Conservation (phyloP, 92 coral and sea anemone genomes). For the Paramuricea clavata region DNA sequence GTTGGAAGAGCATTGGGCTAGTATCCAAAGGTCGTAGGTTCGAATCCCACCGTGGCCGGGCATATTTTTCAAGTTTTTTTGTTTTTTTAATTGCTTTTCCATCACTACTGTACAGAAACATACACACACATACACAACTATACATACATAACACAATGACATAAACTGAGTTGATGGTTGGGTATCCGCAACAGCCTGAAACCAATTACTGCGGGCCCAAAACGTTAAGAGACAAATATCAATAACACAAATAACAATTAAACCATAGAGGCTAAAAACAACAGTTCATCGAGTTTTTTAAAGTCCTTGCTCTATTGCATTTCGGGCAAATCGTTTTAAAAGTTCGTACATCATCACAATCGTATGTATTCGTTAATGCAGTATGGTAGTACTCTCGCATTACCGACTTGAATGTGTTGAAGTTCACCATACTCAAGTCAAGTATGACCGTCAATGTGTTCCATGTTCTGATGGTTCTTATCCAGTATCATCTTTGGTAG, state of each 20-base stretch:
- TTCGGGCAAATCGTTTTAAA: constrained; percentile 44
- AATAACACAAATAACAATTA: neutral
- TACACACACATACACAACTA: too few species aligned
- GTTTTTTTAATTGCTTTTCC: too few species aligned
- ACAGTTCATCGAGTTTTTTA: constrained; percentile 28
- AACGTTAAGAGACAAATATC: too few species aligned
- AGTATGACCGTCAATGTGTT: neutral
- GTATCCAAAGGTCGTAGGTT: too few species aligned
- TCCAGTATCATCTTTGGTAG: constrained; percentile 45
- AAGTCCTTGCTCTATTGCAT: constrained; percentile 41
- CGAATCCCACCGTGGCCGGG: too few species aligned
- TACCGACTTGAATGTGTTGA: neutral
- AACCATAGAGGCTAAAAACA: neutral
- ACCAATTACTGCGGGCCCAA: too few species aligned
- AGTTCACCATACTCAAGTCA: neutral
- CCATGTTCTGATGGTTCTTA: neutral
- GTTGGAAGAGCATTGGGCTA: too few species aligned
- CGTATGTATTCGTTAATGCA: neutral
- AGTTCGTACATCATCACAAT: neutral
- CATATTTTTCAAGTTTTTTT: too few species aligned
- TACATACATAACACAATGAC: too few species aligned
- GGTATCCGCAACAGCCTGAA: too few species aligned
- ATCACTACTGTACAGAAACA: too few species aligned
- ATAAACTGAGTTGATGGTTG: too few species aligned
- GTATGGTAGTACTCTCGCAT: neutral